Base-by-base conservation (phyloP, 2,797 vertebrate genomes). In the Galaxias olidus region DNA sequence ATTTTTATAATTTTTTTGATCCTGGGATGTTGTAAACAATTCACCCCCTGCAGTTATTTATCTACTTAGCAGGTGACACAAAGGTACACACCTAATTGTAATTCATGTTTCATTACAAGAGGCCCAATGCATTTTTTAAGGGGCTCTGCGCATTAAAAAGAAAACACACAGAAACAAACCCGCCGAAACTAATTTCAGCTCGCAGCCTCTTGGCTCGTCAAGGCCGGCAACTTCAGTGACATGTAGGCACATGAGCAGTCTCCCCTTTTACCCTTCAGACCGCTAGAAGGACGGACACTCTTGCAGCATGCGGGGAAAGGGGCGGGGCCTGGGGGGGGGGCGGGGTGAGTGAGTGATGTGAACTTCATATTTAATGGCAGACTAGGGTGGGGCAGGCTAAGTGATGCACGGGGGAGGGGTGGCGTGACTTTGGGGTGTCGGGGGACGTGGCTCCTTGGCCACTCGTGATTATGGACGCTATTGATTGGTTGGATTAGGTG, bases 341-440 rank as follows among this genome's bases (percentile, higher is more conserved):
- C 61, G 68, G 75, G 63, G 73, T 81, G 41, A 40, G 30, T 30
- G 81, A 87, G 75, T 78, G 85, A 87, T 81, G 79, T 65, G 73
- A 51, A 79, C 76, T 72, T 89, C 83, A 86, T 87, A 83, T 87
- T 83, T 89, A 87, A 90, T 83, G 86, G 80, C 84, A 84, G 85
- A 80, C 84, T 81, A 80, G 46, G 65, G 82, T 81, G 84, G 75
- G 79, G 79, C 56, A 20, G 61, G 76, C 82, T 84, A 83, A 87
- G 83, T 78, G 79, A 84, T 80, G 85, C 80, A 65, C 80, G 79
- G 75, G 20, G 79, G 75, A 20, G 69, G 80, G 81, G 76, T 52
- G 46, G 68, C 68, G 72, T 85, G 84, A 85, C 87, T 88, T 88
- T 87, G 81, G 82, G 63, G 77, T 73, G 78, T 72, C 83, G 53